Conservation (phyloP, 2,113 vertebrate genomes). For the Brachypodius melanocephalos region DNA sequence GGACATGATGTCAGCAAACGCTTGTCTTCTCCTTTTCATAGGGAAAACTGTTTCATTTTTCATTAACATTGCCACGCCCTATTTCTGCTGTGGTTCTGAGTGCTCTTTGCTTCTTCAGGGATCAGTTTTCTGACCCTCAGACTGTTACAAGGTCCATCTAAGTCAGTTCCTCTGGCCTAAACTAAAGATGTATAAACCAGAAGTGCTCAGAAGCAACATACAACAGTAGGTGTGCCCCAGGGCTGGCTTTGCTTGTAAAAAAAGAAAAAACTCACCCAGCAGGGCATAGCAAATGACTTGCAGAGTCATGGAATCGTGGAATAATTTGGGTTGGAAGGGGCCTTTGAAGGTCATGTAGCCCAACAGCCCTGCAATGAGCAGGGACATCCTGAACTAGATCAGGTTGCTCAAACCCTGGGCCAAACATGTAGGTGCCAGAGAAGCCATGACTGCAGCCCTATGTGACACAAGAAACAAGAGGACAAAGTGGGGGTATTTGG, state of each 20-base stretch:
- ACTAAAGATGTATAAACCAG: background rate
- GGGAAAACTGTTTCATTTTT: background rate
- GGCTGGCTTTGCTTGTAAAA: background rate
- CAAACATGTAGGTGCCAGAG: background rate
- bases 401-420: background rate
- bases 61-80: background rate
- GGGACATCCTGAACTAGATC: background rate
- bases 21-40: background rate
- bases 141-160: background rate
- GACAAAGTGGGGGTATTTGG: background rate
- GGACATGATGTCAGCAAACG: background rate
- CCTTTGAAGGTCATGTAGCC: background rate
- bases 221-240: no score
- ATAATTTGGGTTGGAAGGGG: background rate
- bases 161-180: background rate
- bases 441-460: background rate
- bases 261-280: background rate
- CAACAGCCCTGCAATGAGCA: background rate
- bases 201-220: accelerated
- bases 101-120: background rate
- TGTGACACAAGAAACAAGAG: background rate
- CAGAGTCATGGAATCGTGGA: background rate
- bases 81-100: background rate
- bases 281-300: background rate
- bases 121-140: background rate